Evolutionary conservation across 2,797 vertebrate species (phyloP).

Genomic region (Prionace glauca): DNA sequence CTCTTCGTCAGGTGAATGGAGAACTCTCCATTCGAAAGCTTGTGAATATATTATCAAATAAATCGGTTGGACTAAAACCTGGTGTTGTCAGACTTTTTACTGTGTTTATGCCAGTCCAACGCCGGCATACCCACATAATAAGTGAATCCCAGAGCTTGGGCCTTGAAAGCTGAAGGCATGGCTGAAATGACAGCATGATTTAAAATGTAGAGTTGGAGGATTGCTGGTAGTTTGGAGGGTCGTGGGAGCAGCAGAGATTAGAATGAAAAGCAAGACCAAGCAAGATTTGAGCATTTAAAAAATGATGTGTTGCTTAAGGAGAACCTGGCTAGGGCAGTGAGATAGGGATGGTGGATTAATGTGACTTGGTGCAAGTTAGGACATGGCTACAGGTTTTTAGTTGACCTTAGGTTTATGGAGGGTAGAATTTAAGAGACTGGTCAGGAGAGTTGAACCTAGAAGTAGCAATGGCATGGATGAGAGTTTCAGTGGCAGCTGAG

Average conservation of each 20-base stretch:
- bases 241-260: too few species aligned
- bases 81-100: too few species aligned
- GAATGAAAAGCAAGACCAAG: neutral
- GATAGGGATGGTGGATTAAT: neutral
- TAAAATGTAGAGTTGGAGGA: neutral
- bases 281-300: neutral
- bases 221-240: neutral
- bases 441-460: neutral
- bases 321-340: neutral
- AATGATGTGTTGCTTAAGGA: neutral
- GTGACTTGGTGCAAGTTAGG: neutral
- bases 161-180: neutral
- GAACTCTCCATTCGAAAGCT: too few species aligned
- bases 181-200: too few species aligned
- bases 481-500: neutral
- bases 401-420: neutral
- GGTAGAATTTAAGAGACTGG: neutral
- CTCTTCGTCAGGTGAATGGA: too few species aligned
- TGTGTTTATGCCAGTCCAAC: too few species aligned
- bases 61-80: too few species aligned
- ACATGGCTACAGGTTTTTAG: neutral
- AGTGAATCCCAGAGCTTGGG: neutral
- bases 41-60: too few species aligned
- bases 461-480: neutral
- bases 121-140: too few species aligned